Base-by-base conservation (phyloP, 2,888 invertebrate species). In the Bimastos eiseni region DNA sequence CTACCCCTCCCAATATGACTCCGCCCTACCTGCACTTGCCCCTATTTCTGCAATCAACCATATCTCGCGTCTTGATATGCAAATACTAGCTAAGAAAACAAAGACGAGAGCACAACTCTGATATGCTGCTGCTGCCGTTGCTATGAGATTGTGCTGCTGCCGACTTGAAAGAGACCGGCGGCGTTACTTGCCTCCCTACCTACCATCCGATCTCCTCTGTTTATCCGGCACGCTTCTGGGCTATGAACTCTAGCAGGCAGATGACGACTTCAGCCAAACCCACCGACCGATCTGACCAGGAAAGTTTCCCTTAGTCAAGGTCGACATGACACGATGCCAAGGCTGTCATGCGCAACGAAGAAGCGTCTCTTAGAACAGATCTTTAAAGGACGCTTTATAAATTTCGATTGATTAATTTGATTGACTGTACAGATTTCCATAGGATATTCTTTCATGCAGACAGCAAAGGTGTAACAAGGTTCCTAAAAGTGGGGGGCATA, bases 21-120 rank as follows among this genome's bases (percentile, higher is more conserved):
- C 3, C 13, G 15, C 6, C n/a, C 24, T 49, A 19, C 49, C 49
- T 24, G 24, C 49, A 24, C 49, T 49, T 11, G 21, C 49, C n/a
- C 70, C 70, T n/a, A 70, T n/a, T 70, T 30, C 70, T n/a, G 70
- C 70, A 70, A 70, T 70, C 70, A 70, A 70, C 70, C 70, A n/a
- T 70, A 70, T n/a, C 70, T n/a, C 30, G 8, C 70, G 30, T 70
- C 70, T 70, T 70, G 70, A 70, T 70, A 70, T 70, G n/a, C n/a
- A 70, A 70, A 70, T 70, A n/a, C n/a, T 11, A n/a, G 70, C 70
- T 70, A 30, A 70, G 70, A 70, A 30, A 30, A 55, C 55, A 30
- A 70, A 70, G 70, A n/a, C 70, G 8, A 30, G 8, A 70, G 70
- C 70, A 70, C 70, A 70, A 70, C 70, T 30, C 70, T 70, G 70